Conservation (phyloP, 2,797 vertebrate genomes). For the Chaunax sp. region DNA sequence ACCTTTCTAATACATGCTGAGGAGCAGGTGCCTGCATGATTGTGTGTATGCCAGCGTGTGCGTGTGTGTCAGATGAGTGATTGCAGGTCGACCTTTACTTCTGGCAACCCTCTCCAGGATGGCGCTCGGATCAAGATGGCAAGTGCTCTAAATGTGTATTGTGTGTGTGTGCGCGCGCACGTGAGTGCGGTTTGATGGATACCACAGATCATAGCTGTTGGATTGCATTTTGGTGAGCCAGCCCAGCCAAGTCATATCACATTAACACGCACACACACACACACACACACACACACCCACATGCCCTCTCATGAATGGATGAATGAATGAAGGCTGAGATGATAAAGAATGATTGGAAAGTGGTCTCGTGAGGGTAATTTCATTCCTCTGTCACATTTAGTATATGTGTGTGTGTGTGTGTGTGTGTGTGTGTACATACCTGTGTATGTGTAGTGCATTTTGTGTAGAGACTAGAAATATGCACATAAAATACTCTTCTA, state of each 20-base stretch:
- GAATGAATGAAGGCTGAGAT: slow-evolving; percentile 52
- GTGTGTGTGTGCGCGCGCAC: slow-evolving; percentile 8
- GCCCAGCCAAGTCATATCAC: slow-evolving; percentile 65
- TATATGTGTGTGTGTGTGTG: slow-evolving; percentile 4
- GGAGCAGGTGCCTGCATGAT: slow-evolving; percentile 40
- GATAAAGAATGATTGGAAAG: slow-evolving; percentile 64
- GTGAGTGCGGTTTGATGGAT: slow-evolving; percentile 73
- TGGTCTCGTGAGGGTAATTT: slow-evolving; percentile 37
- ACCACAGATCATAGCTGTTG: slow-evolving; percentile 73
- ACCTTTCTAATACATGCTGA: slow-evolving; percentile 31
- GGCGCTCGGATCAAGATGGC: slow-evolving; percentile 68
- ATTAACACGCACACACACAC: slow-evolving; percentile 33
- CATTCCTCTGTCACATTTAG: slow-evolving; percentile 39
- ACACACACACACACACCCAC: slow-evolving; percentile 14
- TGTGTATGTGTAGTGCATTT: background rate
- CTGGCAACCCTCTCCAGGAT: slow-evolving; percentile 69
- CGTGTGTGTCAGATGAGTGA: slow-evolving; percentile 57
- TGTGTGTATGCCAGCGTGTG: slow-evolving; percentile 25
- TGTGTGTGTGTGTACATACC: background rate
- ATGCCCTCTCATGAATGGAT: slow-evolving; percentile 20
- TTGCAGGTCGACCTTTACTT: slow-evolving; percentile 71
- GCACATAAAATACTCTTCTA: background rate
- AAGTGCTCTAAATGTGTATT: slow-evolving; percentile 53
- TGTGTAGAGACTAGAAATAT: background rate
- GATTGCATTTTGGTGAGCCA: slow-evolving; percentile 64